These are phyloP conservation scores for Onychostoma macrolepis DNA, from an alignment of 2,113 vertebrate species.

Conservation along the genomic window DNA sequence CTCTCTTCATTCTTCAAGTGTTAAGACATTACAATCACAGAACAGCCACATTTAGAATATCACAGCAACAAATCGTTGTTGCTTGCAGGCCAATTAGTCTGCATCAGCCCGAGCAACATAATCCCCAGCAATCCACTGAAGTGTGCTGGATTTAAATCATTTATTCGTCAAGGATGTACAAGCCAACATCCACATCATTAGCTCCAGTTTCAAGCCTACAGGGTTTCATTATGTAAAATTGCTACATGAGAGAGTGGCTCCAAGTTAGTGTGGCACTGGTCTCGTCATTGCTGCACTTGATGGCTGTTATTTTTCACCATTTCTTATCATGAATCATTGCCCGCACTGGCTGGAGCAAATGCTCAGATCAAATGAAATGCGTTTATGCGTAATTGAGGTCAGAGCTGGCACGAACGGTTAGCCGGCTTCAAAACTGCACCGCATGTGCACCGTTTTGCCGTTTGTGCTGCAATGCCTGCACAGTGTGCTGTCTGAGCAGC, in stretches of 20 bases:
- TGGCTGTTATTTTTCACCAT: slow-evolving; percentile 39
- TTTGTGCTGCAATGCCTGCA: neutral
- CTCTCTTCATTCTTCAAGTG: slow-evolving; percentile 4
- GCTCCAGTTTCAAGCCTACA: slow-evolving; percentile 56
- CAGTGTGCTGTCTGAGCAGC: slow-evolving; percentile 13
- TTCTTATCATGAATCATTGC: slow-evolving; percentile 21
- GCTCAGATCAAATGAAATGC: slow-evolving; percentile 9
- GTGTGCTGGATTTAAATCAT: slow-evolving; percentile 60
- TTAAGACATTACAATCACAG: slow-evolving; percentile 8
- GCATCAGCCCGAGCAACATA: slow-evolving; percentile 50
- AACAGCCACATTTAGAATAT: slow-evolving; percentile 41
- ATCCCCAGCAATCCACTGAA: slow-evolving; percentile 54
- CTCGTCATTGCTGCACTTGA: slow-evolving; percentile 40
- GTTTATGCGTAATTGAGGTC: neutral
- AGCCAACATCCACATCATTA: slow-evolving; percentile 58
- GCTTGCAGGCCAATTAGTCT: slow-evolving; percentile 48
- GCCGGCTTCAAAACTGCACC: neutral
- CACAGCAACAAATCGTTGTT: slow-evolving; percentile 44
- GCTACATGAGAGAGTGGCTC: slow-evolving; percentile 48
- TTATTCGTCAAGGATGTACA: slow-evolving; percentile 52
- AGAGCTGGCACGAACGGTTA: neutral
- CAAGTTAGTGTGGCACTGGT: slow-evolving; percentile 41
- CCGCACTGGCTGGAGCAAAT: slow-evolving; percentile 4
- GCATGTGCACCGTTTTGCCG: too few relatives aligned
- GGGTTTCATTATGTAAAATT: slow-evolving; percentile 57